Conservation (phyloP, 1,140 invertebrate species). For the Meloidogyne exigua region DNA sequence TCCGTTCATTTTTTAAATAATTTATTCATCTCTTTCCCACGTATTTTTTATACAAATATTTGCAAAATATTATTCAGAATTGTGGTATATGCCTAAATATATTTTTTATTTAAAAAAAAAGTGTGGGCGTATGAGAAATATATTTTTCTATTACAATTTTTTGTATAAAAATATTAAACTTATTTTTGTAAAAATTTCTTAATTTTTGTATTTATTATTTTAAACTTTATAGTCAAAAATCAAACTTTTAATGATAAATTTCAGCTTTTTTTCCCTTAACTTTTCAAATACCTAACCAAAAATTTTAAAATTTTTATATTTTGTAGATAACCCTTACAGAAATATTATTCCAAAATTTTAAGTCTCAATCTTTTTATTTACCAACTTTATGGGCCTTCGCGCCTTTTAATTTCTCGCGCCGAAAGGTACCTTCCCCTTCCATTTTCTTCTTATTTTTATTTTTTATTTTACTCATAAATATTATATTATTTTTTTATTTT, state of each 20-base stretch:
- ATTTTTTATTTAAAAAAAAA: too few relatives aligned
- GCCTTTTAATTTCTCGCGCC: not conserved
- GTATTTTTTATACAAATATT: not conserved
- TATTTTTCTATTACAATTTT: not conserved
- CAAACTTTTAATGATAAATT: too few relatives aligned
- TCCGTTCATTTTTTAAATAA: not conserved
- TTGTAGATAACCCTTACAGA: not conserved
- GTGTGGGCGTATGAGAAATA: not conserved
- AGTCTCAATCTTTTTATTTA: not conserved
- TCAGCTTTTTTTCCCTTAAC: too few relatives aligned
- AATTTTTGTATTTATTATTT: too few relatives aligned
- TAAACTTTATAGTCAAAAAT: too few relatives aligned
- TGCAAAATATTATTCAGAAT: constrained; percentile 10
- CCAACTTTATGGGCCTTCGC: not conserved
- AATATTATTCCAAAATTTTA: not conserved
- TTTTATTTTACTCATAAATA: not conserved
- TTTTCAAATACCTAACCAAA: too few relatives aligned
- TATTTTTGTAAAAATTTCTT: too few relatives aligned
- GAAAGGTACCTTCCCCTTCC: not conserved
- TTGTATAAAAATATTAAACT: not conserved
- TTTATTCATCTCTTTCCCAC: not conserved
- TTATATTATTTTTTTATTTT: not conserved
- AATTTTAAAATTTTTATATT: not conserved
- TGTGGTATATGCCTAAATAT: not conserved
- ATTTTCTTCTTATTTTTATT: not conserved